Evolutionary conservation across 2,797 vertebrate species (phyloP).

Genomic region (Myiotriccus ornatus): DNA sequence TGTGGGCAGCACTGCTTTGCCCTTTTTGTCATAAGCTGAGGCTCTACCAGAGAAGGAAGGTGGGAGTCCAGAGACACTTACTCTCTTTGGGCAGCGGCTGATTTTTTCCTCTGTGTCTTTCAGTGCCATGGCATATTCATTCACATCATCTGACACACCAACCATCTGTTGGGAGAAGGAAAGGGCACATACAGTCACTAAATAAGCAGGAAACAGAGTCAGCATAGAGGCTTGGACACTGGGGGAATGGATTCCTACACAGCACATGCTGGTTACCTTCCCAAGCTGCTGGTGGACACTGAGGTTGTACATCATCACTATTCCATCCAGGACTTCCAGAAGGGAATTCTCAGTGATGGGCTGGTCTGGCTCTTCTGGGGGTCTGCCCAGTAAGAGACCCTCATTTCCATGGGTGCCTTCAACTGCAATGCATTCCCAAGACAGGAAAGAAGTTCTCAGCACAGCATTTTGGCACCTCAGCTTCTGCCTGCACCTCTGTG

Average conservation of each 20-base stretch:
- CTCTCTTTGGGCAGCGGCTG: slow-evolving; percentile 84
- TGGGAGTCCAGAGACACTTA: slow-evolving; percentile 37
- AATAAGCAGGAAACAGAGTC: neutral
- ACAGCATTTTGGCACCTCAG: neutral
- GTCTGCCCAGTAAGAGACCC: slow-evolving; percentile 91
- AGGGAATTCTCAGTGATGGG: slow-evolving; percentile 92
- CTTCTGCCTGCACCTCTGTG: neutral
- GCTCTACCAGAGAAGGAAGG: neutral
- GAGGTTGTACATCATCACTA: slow-evolving; percentile 98
- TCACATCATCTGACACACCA: slow-evolving; percentile 95
- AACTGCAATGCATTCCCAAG: slow-evolving; percentile 75
- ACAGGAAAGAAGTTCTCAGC: slow-evolving; percentile 21
- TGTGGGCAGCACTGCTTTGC: neutral
- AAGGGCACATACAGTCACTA: neutral
- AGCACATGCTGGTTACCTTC: slow-evolving; percentile 78
- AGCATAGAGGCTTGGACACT: fast-evolving
- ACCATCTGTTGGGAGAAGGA: slow-evolving; percentile 85
- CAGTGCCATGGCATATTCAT: slow-evolving; percentile 91
- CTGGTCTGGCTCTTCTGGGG: slow-evolving; percentile 87
- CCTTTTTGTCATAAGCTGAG: neutral
- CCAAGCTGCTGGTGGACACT: slow-evolving; percentile 98
- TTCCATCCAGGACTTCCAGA: slow-evolving; percentile 91
- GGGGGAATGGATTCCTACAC: neutral
- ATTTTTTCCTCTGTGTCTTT: slow-evolving; percentile 98
- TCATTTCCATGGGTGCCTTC: slow-evolving; percentile 92